phyloP scores from a whole-genome alignment of 2,797 vertebrate species.

The Sebastes hubbsi region DNA sequence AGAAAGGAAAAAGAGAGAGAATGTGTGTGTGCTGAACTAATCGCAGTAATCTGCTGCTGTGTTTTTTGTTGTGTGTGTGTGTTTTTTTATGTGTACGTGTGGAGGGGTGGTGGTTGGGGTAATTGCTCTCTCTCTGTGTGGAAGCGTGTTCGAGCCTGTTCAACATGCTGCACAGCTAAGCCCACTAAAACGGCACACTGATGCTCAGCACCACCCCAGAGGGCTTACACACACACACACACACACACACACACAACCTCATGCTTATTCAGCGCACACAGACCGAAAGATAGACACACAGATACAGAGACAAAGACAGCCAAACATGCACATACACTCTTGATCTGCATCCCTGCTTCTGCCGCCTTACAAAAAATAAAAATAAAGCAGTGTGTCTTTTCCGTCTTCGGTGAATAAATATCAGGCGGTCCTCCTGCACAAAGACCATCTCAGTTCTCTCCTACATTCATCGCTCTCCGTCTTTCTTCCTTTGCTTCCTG shows the following conservation, averaged over 20 bases:
- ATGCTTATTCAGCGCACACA: slow-evolving; percentile 40
- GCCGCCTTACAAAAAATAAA: neutral
- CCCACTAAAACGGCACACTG: slow-evolving; percentile 50
- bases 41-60: slow-evolving; percentile 64
- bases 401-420: slow-evolving; percentile 54
- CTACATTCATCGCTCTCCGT: slow-evolving; percentile 46
- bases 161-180: slow-evolving; percentile 66
- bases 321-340: slow-evolving; percentile 33
- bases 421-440: slow-evolving; percentile 54
- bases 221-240: slow-evolving; percentile 18
- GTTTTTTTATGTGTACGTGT: slow-evolving; percentile 32
- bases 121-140: slow-evolving; percentile 36
- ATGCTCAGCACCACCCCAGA: slow-evolving; percentile 52
- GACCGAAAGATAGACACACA: slow-evolving; percentile 11
- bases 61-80: slow-evolving; percentile 39
- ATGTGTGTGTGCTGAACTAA: slow-evolving; percentile 60
- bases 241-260: neutral
- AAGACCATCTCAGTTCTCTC: slow-evolving; percentile 66
- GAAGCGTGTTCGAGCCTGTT: slow-evolving; percentile 70
- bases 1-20: slow-evolving; percentile 34
- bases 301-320: slow-evolving; percentile 7
- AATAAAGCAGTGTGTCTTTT: slow-evolving; percentile 6
- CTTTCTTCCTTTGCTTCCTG: slow-evolving; percentile 63
- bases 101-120: slow-evolving; percentile 40
- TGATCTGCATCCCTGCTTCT: slow-evolving; percentile 22